phyloP scores from a whole-genome alignment of 2,113 vertebrate species.

The Cebus imitator region DNA sequence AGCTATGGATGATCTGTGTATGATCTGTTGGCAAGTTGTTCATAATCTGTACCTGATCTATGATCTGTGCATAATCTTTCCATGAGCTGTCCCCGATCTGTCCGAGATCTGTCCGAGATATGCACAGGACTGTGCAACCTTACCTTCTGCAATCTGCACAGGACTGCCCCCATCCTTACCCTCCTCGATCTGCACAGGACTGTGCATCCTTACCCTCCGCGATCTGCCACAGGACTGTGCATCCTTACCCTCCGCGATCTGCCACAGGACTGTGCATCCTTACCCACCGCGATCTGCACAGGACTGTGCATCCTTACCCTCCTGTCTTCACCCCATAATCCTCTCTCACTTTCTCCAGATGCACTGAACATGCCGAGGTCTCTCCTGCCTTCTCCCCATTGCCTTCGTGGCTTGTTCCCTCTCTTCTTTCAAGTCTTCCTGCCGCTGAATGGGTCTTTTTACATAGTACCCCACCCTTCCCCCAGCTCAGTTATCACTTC shows the following conservation, averaged over 20 bases:
- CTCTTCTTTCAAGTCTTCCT: background rate
- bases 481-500: background rate
- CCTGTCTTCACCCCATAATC: background rate
- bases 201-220: too few relatives aligned
- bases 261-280: too few relatives aligned
- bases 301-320: fast-evolving
- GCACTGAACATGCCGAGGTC: fast-evolving
- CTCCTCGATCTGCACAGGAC: background rate
- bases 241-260: too few relatives aligned
- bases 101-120: background rate
- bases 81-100: too few relatives aligned
- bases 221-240: too few relatives aligned
- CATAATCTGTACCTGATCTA: background rate
- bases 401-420: background rate
- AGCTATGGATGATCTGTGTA: background rate
- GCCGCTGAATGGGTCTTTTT: background rate
- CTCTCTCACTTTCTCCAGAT: background rate
- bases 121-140: fast-evolving
- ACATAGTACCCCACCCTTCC: too few relatives aligned
- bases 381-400: background rate
- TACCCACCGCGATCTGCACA: too few relatives aligned
- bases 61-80: background rate
- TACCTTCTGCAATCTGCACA: too few relatives aligned
- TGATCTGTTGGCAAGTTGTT: background rate
- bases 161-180: too few relatives aligned